Conservation (phyloP, 2,888 invertebrate genomes). For the Crematogaster levior region DNA sequence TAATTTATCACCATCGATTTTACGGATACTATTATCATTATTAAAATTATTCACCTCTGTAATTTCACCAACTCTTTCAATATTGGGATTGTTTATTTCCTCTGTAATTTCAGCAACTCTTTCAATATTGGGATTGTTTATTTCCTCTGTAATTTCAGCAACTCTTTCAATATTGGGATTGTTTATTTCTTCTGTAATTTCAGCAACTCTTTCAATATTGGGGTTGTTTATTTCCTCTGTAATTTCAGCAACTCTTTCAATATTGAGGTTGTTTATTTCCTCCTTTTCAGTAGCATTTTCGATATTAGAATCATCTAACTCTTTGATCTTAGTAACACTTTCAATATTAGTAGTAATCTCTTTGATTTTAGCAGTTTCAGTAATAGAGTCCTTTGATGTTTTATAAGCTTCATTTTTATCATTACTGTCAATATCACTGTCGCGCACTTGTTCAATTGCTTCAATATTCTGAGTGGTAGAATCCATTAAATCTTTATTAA, state of each 20-base stretch:
- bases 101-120: not conserved
- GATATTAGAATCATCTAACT: not conserved
- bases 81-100: not conserved
- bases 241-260: not conserved
- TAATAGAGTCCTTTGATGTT: not conserved
- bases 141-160: not conserved
- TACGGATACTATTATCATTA: not conserved
- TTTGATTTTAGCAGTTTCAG: slow-evolving; percentile 1
- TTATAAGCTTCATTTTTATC: not conserved
- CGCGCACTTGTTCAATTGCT: not conserved
- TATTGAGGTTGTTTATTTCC: not conserved
- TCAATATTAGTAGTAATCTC: not conserved
- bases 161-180: not conserved
- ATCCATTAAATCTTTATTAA: not conserved
- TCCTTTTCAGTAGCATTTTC: not conserved
- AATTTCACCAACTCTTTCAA: not conserved
- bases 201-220: not conserved
- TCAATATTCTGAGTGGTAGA: not conserved
- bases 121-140: not conserved
- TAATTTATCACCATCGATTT: not conserved
- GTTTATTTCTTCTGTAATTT: not conserved
- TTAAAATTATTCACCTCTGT: not conserved
- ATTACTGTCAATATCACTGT: not conserved
- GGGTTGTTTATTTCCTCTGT: not conserved
- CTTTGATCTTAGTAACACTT: not conserved